phyloP scores from a whole-genome alignment of 2,888 invertebrate species.

The Heliconius ismenius region DNA sequence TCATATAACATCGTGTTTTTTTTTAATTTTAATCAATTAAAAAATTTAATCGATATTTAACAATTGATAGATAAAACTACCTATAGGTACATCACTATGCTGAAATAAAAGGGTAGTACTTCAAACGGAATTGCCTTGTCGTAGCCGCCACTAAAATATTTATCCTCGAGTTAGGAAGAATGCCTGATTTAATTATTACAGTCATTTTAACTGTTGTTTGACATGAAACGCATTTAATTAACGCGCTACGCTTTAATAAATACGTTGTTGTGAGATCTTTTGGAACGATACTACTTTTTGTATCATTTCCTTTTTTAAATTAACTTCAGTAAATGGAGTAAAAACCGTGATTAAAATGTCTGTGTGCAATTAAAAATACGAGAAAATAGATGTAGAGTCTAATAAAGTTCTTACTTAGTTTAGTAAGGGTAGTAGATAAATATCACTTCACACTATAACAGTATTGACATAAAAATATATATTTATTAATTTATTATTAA shows the following conservation, averaged over 20 bases:
- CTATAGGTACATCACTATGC: constrained; percentile 25
- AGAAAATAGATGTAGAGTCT: neutral
- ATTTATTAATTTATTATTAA: no score
- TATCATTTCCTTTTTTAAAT: constrained; percentile 28
- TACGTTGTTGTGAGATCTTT: constrained; percentile 40
- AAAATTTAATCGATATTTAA: constrained; percentile 44
- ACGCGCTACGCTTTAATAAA: constrained; percentile 39
- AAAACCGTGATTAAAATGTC: neutral
- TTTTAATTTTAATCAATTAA: constrained; percentile 18
- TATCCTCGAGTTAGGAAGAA: constrained; percentile 63
- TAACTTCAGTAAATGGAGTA: neutral
- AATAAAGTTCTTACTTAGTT: neutral
- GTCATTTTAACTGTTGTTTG: constrained; percentile 63
- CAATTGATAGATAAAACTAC: neutral
- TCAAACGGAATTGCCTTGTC: constrained; percentile 64
- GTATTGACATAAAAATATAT: neutral
- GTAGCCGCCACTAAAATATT: constrained; percentile 65
- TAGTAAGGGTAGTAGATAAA: neutral
- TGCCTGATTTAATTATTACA: constrained; percentile 71
- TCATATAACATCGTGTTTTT: neutral
- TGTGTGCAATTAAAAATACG: neutral
- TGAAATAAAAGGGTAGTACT: constrained; percentile 57
- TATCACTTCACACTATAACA: neutral
- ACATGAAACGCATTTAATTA: constrained; percentile 58
- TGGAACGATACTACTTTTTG: constrained; percentile 36